Evolutionary conservation across 64 coral and sea anemone genomes (phyloP).

Genomic region (Porites australiensis): DNA sequence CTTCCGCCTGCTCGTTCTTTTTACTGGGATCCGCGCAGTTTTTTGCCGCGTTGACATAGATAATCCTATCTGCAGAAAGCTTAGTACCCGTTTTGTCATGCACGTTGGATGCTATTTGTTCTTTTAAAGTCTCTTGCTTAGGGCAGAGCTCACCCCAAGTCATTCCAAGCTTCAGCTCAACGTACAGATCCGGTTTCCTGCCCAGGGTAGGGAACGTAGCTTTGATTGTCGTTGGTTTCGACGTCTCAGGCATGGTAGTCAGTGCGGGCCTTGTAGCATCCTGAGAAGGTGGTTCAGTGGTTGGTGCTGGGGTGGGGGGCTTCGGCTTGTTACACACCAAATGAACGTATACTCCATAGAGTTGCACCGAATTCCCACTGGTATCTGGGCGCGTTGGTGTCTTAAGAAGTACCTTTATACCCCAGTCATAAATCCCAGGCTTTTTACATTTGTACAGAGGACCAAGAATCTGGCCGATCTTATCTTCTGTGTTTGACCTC

Average conservation of each 20-base stretch:
- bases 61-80: conserved; percentile 61
- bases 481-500: conserved; percentile 17
- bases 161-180: conserved; percentile 73
- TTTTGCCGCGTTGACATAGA: conserved; percentile 66
- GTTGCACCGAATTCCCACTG: background rate
- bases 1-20: conserved; percentile 38
- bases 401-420: background rate
- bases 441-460: background rate
- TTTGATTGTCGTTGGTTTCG: background rate
- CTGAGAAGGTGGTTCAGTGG: background rate
- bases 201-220: background rate
- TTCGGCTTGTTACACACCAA: background rate
- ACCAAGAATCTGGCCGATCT: background rate
- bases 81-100: conserved; percentile 73
- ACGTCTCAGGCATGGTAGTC: background rate
- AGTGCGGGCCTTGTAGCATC: background rate
- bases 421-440: background rate
- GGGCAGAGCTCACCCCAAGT: conserved; percentile 85
- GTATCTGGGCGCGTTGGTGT: background rate
- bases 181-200: conserved; percentile 26
- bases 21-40: conserved; percentile 75
- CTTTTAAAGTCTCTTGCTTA: conserved; percentile 60
- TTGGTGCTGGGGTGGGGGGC: background rate
- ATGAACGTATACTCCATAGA: background rate
- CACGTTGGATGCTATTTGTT: conserved; percentile 70